Evolutionary conservation across 2,888 invertebrate genomes (phyloP), one percentile per base, ranked within the genome.

Genomic region (Steromphala cineraria): DNA sequence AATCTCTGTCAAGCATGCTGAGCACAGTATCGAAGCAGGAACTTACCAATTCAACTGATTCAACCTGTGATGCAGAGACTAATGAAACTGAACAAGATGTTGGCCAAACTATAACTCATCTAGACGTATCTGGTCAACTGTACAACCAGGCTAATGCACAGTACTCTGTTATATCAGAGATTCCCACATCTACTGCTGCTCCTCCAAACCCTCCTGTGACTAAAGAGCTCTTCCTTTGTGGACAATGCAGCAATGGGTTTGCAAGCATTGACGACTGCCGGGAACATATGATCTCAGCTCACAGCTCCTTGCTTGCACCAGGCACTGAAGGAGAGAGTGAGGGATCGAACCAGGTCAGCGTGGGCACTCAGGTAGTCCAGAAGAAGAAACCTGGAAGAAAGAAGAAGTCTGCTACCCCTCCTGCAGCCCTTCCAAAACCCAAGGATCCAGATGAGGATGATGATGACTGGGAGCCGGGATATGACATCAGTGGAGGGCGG

Each of bases 201-300:
- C 75, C 53, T 15, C n/a, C 52, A 15, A 71, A 80, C 17, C 74
- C 71, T 71, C 31, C 81, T 24, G 78, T 82, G 10, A 87, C 87
- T n/a, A 88, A 87, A 80, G 91, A 92, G 75, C 84, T 92, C 71
- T 93, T 92, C 82, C 85, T 93, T 2, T 93, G 93, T 89, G 93
- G 93, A 3, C 91, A 91, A 78, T 93, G 93, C 81, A 91, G 89
- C 80, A 84, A 90, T 46, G 92, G 92, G 0, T 93, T 93, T 83
- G 85, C 85, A 53, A 89, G 85, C 28, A 90, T 93, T 21, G 92
- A 93, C 4, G 90, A 90, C 17, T 93, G 93, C 82, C 92, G 92
- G 71, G 81, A 84, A 28, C 93, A 93, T 80, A 92, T 93, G 91
- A 85, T 91, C 31, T 76, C 89, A 24, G 91, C 89, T 8, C 92